A percentile compares a stretch with the other conserved stretches of the same genome.
These are phyloP conservation scores for Mesopsocus fuscifrons DNA, from an alignment of 2,888 invertebrate genomes.

Conservation along the genomic window DNA sequence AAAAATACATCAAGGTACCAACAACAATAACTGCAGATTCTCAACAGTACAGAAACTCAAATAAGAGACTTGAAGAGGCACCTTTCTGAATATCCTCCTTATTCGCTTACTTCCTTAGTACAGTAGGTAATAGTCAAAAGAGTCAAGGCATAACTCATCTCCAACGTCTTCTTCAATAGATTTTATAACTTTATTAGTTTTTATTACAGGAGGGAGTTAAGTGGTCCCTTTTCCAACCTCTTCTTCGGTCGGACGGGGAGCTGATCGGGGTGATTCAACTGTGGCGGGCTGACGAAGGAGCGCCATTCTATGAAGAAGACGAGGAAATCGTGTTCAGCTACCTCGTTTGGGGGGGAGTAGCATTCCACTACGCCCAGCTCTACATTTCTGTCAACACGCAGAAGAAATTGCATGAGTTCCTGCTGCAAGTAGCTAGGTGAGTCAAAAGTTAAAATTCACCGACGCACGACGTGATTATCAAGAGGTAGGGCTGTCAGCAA, in stretches of 20 bases:
- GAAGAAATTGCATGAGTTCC: conserved; percentile 52
- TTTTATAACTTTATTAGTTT: too few species aligned
- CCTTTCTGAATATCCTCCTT: too few species aligned
- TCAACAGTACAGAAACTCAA: too few species aligned
- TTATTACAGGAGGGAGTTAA: conserved; percentile 20
- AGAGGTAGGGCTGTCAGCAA: too few species aligned
- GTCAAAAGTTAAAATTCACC: conserved; percentile 19
- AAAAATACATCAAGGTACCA: too few species aligned
- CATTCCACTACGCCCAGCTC: conserved; percentile 46
- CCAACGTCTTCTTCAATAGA: too few species aligned
- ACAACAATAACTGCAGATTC: too few species aligned
- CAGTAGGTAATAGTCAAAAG: too few species aligned
- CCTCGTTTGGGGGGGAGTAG: conserved; percentile 48
- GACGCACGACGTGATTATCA: background rate
- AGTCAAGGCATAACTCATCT: too few species aligned
- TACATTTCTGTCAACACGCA: conserved; percentile 50
- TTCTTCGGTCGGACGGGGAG: conserved; percentile 40
- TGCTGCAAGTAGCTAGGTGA: conserved; percentile 64
- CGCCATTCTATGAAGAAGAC: conserved; percentile 42
- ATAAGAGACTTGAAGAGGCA: too few species aligned
- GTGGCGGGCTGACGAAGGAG: conserved; percentile 32
- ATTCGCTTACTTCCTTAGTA: too few species aligned
- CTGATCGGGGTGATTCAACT: conserved; percentile 47
- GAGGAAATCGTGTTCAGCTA: conserved; percentile 46
- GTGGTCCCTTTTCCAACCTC: conserved; percentile 36